Evolutionary conservation across 35 echinoderm and acorn worm genomes (phyloP).

Genomic region (Chiridota heheva): DNA sequence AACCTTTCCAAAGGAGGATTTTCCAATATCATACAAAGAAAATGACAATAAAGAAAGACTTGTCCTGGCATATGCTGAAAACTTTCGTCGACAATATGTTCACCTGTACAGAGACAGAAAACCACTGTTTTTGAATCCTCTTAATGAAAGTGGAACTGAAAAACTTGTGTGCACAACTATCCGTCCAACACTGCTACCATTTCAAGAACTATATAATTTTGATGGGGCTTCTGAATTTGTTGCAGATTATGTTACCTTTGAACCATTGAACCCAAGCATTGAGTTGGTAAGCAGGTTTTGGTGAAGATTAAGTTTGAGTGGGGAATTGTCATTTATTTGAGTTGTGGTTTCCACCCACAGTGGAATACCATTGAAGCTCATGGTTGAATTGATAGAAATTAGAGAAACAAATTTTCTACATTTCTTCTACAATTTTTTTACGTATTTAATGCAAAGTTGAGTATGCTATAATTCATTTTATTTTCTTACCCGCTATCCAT

Average conservation of each 20-base stretch:
- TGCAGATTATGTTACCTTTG: slow-evolving; percentile 91
- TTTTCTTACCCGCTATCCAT: no score
- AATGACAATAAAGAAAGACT: slow-evolving; percentile 85
- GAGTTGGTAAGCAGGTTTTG: slow-evolving; percentile 75
- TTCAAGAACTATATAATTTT: slow-evolving; percentile 81
- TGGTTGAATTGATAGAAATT: background rate
- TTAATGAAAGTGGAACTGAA: slow-evolving; percentile 88
- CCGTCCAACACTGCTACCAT: slow-evolving; percentile 78
- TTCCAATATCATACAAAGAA: slow-evolving; percentile 82
- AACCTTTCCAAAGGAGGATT: slow-evolving; percentile 28
- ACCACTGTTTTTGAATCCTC: slow-evolving; percentile 73
- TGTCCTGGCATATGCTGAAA: slow-evolving; percentile 92
- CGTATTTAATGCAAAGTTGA: no score
- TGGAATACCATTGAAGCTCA: background rate
- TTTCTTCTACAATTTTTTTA: no score
- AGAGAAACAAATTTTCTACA: no score
- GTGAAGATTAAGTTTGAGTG: background rate
- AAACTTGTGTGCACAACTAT: slow-evolving; percentile 99
- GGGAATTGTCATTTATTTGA: no score
- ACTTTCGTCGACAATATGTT: slow-evolving; percentile 95
- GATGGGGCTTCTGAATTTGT: slow-evolving; percentile 97
- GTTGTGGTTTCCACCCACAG: no score
- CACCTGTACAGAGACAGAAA: slow-evolving; percentile 95
- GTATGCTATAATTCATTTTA: no score
- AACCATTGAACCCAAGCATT: slow-evolving; percentile 60